Evolutionary conservation across 2,888 invertebrate genomes (phyloP), one percentile per base, ranked within the genome.

Genomic region (Drosophila helvetica): DNA sequence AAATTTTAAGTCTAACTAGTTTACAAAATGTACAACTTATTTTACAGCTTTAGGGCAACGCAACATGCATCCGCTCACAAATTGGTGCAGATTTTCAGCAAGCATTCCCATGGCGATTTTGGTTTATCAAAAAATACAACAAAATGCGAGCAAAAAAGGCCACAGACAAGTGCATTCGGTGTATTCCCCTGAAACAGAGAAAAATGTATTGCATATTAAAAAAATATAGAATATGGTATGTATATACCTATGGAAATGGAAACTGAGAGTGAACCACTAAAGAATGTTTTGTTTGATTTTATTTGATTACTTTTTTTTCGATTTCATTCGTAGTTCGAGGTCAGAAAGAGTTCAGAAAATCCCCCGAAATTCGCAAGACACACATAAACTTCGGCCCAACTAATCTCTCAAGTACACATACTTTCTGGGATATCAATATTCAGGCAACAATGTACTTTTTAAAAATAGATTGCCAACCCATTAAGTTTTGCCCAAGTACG

Each of bases 381-480:
- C 30, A 64, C 64, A 63, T 15, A 1, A 71, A 71, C 63, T 71
- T 52, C 18, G 33, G 22, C 30, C 25, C 17, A 71, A 63, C 70
- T 71, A 71, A 71, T 71, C 70, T 64, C 27, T 15, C 18, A 38
- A 46, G 71, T 54, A 71, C 63, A 71, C 64, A 63, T 30, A 48
- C 56, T 43, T 51, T 57, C n/a, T 25, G 52, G 45, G 56, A 63
- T 70, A 63, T 70, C 63, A 71, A 71, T 71, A 71, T 70, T 33
- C 52, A 27, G 22, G 47, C 64, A 63, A 71, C 72, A 71, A 71
- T 71, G 64, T 57, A 57, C 64, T 63, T 71, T 53, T 71, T 63
- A 71, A 71, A 71, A 71, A 71, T 71, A 71, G 70, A 71, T 71
- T 71, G 70, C 71, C 71, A 64, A 53, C 53, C 71, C 70, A 71